Conservation (phyloP, 2,888 invertebrate species). For the Therioaphis trifolii region DNA sequence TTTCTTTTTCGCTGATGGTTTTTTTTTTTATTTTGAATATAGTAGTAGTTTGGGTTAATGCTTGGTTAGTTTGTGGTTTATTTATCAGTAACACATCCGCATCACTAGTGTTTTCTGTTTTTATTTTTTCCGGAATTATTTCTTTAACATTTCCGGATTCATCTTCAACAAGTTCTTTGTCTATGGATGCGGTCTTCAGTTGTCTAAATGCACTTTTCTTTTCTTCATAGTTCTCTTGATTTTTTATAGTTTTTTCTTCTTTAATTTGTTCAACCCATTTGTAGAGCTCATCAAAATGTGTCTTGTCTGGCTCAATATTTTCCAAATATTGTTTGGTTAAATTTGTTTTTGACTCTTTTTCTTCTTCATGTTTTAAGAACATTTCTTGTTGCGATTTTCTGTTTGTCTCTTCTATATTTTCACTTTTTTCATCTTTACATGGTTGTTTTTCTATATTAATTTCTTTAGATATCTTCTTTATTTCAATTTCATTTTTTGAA, state of each 20-base stretch:
- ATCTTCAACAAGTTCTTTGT: slow-evolving; percentile 36
- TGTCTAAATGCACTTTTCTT: neutral
- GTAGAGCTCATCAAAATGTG: slow-evolving; percentile 42
- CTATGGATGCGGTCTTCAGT: neutral
- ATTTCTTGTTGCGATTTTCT: neutral
- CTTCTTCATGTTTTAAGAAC: neutral
- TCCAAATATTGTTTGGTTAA: neutral
- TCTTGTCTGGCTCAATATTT: slow-evolving; percentile 13
- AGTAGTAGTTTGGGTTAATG: neutral
- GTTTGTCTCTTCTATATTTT: neutral
- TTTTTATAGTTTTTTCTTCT: neutral
- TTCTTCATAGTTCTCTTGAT: neutral
- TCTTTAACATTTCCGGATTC: neutral
- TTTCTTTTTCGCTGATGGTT: neutral
- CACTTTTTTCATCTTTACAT: neutral
- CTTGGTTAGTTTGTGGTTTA: neutral
- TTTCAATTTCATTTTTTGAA: neutral
- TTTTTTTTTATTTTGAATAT: neutral
- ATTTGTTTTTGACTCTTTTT: neutral
- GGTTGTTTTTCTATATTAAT: neutral
- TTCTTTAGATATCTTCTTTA: neutral
- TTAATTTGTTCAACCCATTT: slow-evolving; percentile 45
- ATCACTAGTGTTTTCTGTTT: neutral
- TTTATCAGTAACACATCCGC: neutral
- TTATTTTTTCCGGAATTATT: neutral